Evolutionary conservation across 1,140 invertebrate genomes (phyloP), one percentile per base, ranked within the genome.

Genomic region (Drosophila burlai): DNA sequence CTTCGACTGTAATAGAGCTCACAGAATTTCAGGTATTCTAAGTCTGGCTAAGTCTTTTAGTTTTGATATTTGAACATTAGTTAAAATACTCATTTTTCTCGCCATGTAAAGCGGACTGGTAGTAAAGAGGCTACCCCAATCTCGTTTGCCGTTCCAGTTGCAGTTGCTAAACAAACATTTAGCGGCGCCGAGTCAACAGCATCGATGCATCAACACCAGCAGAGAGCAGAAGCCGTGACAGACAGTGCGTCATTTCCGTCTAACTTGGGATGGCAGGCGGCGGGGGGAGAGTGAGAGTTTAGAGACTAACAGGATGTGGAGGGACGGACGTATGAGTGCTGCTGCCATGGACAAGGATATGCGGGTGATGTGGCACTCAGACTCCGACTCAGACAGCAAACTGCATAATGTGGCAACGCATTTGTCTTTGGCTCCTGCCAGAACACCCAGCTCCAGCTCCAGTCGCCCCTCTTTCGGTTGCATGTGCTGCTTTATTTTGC

Each of bases 141-240:
- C 60, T 62, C 45, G 61, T 61, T 49, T 62, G 68, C 24, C 63
- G 62, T 57, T 77, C 64, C 80, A 63, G 73, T 61, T 89, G 85
- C 78, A 90, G 81, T 89, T 89, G 75, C 85, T 90, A 89, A 89
- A 90, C 85, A 89, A 90, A 89, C 85, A 89, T 90, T 87, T 81
- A 89, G 81, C 78, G 74, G 78, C 74, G 76, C 42, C 59, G 74
- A 89, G 85, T 90, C 85, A 89, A 89, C 85, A 89, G 85, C 78
- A 84, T 89, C 84, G 81, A 90, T 89, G 81, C 81, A 90, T 81
- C 84, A 89, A 79, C 81, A 74, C 76, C 76, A 89, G 71, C 52
- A 55, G 62, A 62, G 76, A 50, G 73, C 52, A 55, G 55, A 50
- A 42, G 57, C 43, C 59, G 50, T 60, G 69, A 76, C 79, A 79